These are phyloP conservation scores for Channa striata DNA, from an alignment of 2,797 vertebrate genomes.

Conservation along the genomic window DNA sequence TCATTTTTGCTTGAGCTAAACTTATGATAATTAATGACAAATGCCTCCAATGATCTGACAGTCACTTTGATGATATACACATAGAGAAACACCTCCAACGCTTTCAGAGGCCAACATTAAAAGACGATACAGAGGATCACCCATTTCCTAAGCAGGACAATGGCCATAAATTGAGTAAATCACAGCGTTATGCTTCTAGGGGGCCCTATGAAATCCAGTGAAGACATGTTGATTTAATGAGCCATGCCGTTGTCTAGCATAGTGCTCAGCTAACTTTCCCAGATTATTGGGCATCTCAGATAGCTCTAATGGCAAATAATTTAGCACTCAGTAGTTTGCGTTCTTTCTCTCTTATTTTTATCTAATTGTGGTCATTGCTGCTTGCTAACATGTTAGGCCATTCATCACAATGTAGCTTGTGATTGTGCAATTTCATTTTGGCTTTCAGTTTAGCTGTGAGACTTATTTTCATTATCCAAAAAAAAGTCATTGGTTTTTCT, in stretches of 20 bases:
- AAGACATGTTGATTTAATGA: conserved; percentile 66
- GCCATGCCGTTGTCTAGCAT: conserved; percentile 36
- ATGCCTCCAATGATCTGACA: conserved; percentile 1
- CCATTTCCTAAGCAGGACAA: conserved; percentile 14
- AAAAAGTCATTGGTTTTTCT: conserved; percentile 7
- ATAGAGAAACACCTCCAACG: neutral
- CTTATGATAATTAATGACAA: conserved; percentile 4
- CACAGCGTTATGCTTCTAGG: conserved; percentile 28
- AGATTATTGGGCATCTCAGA: conserved; percentile 58
- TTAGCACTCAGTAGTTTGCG: conserved; percentile 42
- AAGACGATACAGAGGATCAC: conserved; percentile 15
- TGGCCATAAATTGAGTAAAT: conserved; percentile 44
- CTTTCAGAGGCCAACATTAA: conserved; percentile 21
- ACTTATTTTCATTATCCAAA: conserved; percentile 8
- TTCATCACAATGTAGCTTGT: conserved; percentile 26
- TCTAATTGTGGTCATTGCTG: conserved; percentile 17
- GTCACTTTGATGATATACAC: conserved; percentile 30
- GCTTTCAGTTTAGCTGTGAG: conserved; percentile 12
- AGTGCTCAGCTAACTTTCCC: conserved; percentile 42
- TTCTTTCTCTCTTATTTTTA: conserved; percentile 32
- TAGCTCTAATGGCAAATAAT: conserved; percentile 64
- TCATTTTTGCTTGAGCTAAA: neutral
- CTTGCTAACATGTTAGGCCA: conserved; percentile 14
- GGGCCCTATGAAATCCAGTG: conserved; percentile 45
- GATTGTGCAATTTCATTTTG: conserved; percentile 12